Evolutionary conservation across 2,113 vertebrate genomes (phyloP).

Genomic region (Andinoacara biseriatus): DNA sequence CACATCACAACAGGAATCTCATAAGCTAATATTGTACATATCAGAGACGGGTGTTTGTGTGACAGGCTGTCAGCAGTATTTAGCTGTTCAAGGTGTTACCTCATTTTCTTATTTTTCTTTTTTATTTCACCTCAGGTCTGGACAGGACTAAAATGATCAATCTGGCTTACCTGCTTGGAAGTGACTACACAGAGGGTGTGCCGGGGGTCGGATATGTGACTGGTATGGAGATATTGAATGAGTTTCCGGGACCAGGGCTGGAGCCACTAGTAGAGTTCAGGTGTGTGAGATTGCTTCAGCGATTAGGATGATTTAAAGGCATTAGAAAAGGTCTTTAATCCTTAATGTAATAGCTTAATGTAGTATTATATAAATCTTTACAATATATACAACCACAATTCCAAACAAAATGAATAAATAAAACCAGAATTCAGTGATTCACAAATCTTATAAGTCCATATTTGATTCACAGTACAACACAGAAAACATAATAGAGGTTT

Average conservation of each 20-base stretch:
- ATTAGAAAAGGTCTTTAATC: not conserved
- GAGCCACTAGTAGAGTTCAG: conserved; percentile 88
- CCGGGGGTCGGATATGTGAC: conserved; percentile 92
- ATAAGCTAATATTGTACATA: not conserved
- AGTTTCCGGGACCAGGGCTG: conserved; percentile 91
- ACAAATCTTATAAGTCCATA: too few species aligned
- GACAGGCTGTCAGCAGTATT: not conserved
- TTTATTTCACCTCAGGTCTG: conserved; percentile 79
- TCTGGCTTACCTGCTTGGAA: conserved; percentile 95
- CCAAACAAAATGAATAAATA: too few species aligned
- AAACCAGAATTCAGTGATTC: too few species aligned
- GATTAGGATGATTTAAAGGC: not conserved
- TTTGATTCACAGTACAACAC: too few species aligned
- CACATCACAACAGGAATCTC: not conserved
- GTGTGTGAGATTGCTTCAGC: conserved; percentile 71
- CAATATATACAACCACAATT: not conserved
- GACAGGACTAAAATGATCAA: conserved; percentile 94
- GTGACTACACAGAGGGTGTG: conserved; percentile 96
- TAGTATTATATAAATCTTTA: not conserved
- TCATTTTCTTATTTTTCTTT: not conserved
- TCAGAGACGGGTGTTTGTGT: not conserved
- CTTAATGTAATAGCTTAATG: not conserved
- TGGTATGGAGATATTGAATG: conserved; percentile 98
- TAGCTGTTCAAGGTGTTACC: not conserved
- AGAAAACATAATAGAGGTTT: too few species aligned